Evolutionary conservation across 2,888 invertebrate species (phyloP).

Genomic region (Callyntrura sp.): DNA sequence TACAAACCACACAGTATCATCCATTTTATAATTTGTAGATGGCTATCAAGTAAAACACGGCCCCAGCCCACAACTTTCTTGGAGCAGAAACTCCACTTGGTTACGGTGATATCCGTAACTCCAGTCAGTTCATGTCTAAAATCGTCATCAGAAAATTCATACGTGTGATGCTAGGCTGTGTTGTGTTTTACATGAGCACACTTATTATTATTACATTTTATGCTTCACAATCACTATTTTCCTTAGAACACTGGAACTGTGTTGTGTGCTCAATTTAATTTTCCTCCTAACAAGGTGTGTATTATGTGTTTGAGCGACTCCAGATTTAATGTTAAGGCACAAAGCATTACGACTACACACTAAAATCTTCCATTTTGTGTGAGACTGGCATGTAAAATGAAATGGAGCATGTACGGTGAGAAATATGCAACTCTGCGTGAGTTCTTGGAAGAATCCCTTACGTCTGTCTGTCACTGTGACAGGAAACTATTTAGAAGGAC

Average conservation of each 20-base stretch:
- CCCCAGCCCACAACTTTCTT: neutral
- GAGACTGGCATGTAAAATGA: neutral
- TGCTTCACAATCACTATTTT: no score
- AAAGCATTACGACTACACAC: neutral
- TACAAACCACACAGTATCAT: neutral
- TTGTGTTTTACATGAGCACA: no score
- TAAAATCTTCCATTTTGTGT: neutral
- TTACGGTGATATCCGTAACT: neutral
- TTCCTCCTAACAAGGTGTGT: neutral
- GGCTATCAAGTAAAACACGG: neutral
- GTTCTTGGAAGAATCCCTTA: constrained; percentile 59
- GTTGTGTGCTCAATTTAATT: no score
- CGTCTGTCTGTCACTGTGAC: constrained; percentile 66
- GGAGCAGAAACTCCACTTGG: neutral
- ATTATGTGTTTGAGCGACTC: neutral
- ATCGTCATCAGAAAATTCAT: no score
- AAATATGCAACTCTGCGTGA: constrained; percentile 13
- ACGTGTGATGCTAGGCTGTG: no score
- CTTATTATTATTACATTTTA: no score
- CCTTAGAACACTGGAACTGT: no score
- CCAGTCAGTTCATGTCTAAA: neutral
- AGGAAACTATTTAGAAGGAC: constrained; percentile 55
- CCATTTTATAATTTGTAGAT: neutral
- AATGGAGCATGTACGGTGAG: constrained; percentile 24
- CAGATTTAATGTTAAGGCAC: neutral